A percentile compares a stretch with the other conserved stretches of the same genome.
Evolutionary conservation across 2,113 vertebrate species (phyloP).

Genomic region (Brachypodius melanocephalos): DNA sequence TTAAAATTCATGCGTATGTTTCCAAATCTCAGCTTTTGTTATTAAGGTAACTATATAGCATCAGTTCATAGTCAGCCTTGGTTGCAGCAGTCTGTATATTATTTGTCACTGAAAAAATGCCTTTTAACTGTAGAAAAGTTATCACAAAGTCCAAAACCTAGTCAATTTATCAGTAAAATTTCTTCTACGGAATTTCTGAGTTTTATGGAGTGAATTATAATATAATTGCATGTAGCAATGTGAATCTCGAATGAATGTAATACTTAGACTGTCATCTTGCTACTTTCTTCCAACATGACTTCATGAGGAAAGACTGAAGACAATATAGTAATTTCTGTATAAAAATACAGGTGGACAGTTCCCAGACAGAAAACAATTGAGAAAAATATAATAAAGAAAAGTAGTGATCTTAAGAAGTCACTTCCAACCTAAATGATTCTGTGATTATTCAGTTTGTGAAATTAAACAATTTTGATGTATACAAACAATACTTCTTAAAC

Average conservation of each 20-base stretch:
- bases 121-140: neutral
- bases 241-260: neutral
- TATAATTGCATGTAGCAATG: neutral
- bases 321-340: neutral
- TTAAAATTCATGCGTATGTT: neutral
- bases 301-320: neutral
- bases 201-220: neutral
- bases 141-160: neutral
- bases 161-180: neutral
- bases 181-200: neutral
- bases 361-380: neutral
- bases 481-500: neutral
- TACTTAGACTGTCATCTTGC: neutral
- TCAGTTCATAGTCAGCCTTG: neutral
- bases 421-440: neutral
- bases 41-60: neutral
- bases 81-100: neutral
- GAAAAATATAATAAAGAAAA: neutral
- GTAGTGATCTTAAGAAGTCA: neutral
- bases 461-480: neutral
- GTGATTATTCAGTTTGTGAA: neutral
- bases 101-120: neutral
- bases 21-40: neutral
- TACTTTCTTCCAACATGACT: neutral
- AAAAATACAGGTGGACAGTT: neutral